Percentiles rank a stretch among this genome's conserved stretches.
Evolutionary conservation across 2,113 vertebrate species (phyloP).

Genomic region (Nothobranchius furzeri): DNA sequence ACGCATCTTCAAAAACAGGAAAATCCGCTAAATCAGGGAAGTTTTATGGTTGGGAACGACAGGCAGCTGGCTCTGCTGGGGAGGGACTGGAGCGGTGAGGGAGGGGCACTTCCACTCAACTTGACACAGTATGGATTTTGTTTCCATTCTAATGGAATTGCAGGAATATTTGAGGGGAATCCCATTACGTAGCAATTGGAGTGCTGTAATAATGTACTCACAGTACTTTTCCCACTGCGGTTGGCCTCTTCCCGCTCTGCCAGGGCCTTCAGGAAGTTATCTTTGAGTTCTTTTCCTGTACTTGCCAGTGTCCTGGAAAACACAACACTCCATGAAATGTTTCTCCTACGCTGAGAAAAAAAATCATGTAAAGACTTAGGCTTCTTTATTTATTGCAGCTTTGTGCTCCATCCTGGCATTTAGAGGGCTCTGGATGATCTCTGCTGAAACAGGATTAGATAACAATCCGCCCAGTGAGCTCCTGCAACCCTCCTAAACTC

Average conservation of each 20-base stretch:
- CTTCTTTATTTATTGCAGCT: conserved; percentile 52
- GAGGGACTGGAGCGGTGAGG: not conserved
- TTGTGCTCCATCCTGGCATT: conserved; percentile 24
- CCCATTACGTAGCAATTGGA: conserved; percentile 77
- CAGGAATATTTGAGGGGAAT: conserved; percentile 75
- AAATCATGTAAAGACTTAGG: conserved; percentile 54
- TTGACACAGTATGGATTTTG: conserved; percentile 75
- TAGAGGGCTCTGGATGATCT: conserved; percentile 6
- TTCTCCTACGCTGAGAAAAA: conserved; percentile 58
- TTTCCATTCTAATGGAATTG: conserved; percentile 74
- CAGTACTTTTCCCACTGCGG: conserved; percentile 80
- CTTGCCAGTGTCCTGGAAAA: conserved; percentile 83
- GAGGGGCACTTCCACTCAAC: conserved; percentile 47
- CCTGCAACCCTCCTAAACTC: not conserved
- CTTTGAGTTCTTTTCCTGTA: conserved; percentile 81
- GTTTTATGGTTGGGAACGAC: conserved; percentile 30
- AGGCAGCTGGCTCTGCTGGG: conserved; percentile 17
- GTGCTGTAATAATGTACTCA: conserved; percentile 84
- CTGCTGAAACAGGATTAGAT: conserved; percentile 5
- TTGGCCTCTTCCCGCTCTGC: conserved; percentile 84
- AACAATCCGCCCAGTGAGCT: not conserved
- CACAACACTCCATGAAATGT: conserved; percentile 73
- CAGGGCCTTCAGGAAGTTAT: conserved; percentile 83
- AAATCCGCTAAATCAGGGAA: no score
- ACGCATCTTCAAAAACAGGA: conserved; percentile 1